Evolutionary conservation across 2,113 vertebrate genomes (phyloP).

Genomic region (Columbina picui): DNA sequence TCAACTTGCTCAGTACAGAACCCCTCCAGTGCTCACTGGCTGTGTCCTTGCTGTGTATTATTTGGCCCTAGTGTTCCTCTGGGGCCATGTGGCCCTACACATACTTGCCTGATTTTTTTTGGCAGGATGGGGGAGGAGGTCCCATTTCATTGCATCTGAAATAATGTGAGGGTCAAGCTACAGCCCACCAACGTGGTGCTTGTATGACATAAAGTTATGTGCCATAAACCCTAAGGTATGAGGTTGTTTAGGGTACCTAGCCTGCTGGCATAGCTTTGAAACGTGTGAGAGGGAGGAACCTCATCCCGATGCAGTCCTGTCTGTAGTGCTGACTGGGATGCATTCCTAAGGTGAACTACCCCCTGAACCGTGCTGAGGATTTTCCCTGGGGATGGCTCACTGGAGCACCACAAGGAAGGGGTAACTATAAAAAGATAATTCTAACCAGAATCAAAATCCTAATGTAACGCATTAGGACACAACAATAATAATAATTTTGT

Average conservation of each 20-base stretch:
- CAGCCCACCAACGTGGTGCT: neutral
- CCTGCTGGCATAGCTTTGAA: neutral
- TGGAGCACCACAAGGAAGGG: neutral
- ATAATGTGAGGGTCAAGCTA: neutral
- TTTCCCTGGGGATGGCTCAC: neutral
- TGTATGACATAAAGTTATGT: neutral
- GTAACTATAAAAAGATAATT: neutral
- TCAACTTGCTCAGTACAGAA: neutral
- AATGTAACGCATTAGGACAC: neutral
- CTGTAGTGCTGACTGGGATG: neutral
- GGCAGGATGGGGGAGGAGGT: neutral
- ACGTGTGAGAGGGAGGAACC: neutral
- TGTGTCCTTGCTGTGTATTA: accelerated
- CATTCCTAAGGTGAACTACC: neutral
- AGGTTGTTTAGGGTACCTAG: neutral
- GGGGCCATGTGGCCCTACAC: neutral
- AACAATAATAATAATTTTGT: neutral
- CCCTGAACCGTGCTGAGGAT: neutral
- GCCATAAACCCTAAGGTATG: neutral
- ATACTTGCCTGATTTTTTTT: neutral
- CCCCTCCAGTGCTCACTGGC: neutral
- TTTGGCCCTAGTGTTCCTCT: neutral
- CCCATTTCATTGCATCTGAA: neutral
- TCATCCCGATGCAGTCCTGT: neutral
- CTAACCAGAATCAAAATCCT: neutral